Base-by-base conservation (phyloP, 2,797 vertebrate species). In the Morus bassanus region DNA sequence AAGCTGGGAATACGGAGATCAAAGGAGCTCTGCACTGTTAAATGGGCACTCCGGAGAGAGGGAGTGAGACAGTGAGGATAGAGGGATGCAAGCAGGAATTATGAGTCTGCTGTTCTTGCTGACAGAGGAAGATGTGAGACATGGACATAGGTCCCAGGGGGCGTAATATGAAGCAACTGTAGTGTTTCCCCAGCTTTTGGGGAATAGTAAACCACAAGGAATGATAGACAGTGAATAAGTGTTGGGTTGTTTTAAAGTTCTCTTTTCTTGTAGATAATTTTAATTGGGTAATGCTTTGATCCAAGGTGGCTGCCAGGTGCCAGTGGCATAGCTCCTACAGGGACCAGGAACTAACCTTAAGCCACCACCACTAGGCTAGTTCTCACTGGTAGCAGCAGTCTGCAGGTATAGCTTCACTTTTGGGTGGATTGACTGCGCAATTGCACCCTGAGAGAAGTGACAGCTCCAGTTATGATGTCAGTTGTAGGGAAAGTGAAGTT, bases 311-410 rank as follows among this genome's bases (percentile, higher is more conserved):
- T 77, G 33, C 48, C 18, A 56, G 50, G 30, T 72, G 31, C 27
- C 27, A 63, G 22, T 39, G 27, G 24, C 64, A 69, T 9, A 41
- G 39, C 13, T 89, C 50, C 61, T 61, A 28, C 8, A 53, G 41
- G 23, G 33, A 56, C 33, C 13, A 79, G 43, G 24, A 56, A 18
- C 13, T 48, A 74, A 25, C 22, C 16, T 10, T 8, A 72, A 91
- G 50, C 12, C 61, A 65, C 50, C 4, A 1, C 33, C 0, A 0
- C 16, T 59, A 60, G 43, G 43, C 24, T 15, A 37, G 46, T 0
- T 56, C 45, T 23, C 69, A 35, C 39, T 51, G 19, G 24, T 25
- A 70, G 35, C 60, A 74, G 16, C 1, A 7, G 11, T 48, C 30
- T 61, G 37, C 33, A 50, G 65, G 9, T 50, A 24, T 5, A 48